These are phyloP conservation scores for Criorhina ranunculi DNA, from an alignment of 2,888 invertebrate species.

Conservation along the genomic window DNA sequence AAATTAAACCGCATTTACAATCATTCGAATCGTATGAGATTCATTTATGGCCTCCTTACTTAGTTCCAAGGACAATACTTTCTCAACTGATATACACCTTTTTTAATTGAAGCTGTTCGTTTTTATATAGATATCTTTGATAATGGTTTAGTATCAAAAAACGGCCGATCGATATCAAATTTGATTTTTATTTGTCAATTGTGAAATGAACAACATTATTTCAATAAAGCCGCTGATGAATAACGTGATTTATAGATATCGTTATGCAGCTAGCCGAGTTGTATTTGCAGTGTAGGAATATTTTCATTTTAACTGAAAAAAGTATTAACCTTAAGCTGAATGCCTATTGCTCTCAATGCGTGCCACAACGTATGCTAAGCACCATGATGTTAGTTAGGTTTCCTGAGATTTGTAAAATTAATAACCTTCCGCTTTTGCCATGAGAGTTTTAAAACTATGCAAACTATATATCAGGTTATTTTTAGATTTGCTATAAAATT, in stretches of 20 bases:
- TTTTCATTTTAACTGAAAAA: not conserved
- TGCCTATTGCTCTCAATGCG: too few species aligned
- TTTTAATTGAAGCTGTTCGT: not conserved
- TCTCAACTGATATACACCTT: slow-evolving; percentile 18
- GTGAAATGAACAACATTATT: not conserved
- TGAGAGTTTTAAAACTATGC: too few species aligned
- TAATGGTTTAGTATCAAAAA: not conserved
- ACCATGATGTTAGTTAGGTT: too few species aligned
- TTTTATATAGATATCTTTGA: not conserved
- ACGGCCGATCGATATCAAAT: not conserved
- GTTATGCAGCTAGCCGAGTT: not conserved
- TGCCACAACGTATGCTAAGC: too few species aligned
- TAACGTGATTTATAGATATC: not conserved
- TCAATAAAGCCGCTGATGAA: not conserved
- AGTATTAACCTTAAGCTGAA: too few species aligned
- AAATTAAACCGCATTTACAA: not conserved
- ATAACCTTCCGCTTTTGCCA: too few species aligned
- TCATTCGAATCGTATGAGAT: not conserved
- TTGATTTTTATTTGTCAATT: not conserved
- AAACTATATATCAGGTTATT: too few species aligned
- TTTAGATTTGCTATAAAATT: too few species aligned
- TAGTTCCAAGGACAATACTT: slow-evolving; percentile 25
- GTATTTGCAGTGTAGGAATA: not conserved
- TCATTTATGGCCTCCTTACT: not conserved
- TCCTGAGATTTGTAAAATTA: too few species aligned